phyloP scores from a whole-genome alignment of 2,888 invertebrate genomes.

The Hemicrepidius hirtus region DNA sequence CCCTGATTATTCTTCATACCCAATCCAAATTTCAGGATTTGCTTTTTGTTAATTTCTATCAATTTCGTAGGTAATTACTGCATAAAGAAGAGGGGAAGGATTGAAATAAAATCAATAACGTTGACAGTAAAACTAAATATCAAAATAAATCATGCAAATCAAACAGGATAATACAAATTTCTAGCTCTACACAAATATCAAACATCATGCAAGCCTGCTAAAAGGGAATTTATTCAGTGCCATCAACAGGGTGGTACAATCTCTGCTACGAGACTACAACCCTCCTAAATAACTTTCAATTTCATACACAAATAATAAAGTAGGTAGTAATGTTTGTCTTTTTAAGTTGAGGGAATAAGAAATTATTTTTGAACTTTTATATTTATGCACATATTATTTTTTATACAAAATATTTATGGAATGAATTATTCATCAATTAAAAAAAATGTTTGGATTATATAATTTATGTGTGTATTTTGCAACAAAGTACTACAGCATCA shows the following conservation, averaged over 20 bases:
- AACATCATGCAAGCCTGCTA: conserved; percentile 46
- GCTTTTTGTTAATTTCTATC: too few relatives aligned
- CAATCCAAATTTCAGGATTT: too few relatives aligned
- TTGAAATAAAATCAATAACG: conserved; percentile 19
- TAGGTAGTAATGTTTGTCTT: not conserved
- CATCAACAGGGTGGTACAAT: conserved; percentile 56
- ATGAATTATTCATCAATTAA: conserved; percentile 17
- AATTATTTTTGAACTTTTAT: too few relatives aligned
- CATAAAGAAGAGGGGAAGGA: not conserved
- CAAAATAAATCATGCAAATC: conserved; percentile 36
- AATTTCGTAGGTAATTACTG: not conserved
- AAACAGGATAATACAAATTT: conserved; percentile 13
- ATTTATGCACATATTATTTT: too few relatives aligned
- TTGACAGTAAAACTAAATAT: conserved; percentile 6
- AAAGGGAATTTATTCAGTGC: conserved; percentile 48
- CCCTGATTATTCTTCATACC: too few relatives aligned
- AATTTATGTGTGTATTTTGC: too few relatives aligned
- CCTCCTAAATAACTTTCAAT: not conserved
- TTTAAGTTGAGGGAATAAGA: not conserved
- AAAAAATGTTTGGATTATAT: too few relatives aligned
- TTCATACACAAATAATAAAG: conserved; percentile 2
- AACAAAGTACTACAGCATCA: too few relatives aligned
- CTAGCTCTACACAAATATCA: conserved; percentile 26
- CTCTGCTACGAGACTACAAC: conserved; percentile 11
- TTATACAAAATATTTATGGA: conserved; percentile 24